Percentiles rank a stretch among this genome's conserved stretches.
Evolutionary conservation across 1,140 invertebrate species (phyloP).

Genomic region (Dendrolimus punctatus): DNA sequence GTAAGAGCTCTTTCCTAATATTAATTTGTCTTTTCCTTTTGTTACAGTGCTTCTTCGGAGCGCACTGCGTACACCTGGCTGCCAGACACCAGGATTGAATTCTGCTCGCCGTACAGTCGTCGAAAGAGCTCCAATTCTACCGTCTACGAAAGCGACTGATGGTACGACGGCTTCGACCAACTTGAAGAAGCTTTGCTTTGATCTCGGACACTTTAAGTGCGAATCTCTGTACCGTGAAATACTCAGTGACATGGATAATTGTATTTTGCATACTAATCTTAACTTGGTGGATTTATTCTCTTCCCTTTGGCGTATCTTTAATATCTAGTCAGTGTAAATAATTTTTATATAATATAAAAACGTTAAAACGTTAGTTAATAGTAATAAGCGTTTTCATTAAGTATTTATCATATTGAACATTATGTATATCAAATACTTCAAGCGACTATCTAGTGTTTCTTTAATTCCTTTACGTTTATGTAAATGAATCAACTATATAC

Average conservation of each 20-base stretch:
- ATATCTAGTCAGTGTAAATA: conserved; percentile 9
- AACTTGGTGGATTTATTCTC: too few species aligned
- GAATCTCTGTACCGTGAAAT: conserved; percentile 9
- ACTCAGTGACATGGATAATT: conserved; percentile 9
- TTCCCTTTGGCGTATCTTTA: too few species aligned
- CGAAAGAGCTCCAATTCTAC: conserved; percentile 63
- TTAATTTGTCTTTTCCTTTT: conserved; percentile 17
- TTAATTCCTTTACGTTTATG: too few species aligned
- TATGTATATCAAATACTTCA: too few species aligned
- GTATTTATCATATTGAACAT: too few species aligned
- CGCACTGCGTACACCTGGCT: conserved; percentile 71
- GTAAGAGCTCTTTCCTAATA: background rate
- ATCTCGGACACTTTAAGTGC: conserved; percentile 36
- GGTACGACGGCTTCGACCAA: conserved; percentile 50
- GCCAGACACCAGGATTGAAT: conserved; percentile 60
- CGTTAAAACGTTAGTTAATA: too few species aligned
- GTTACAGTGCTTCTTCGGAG: conserved; percentile 65
- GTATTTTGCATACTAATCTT: background rate
- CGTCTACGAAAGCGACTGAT: conserved; percentile 69
- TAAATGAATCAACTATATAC: too few species aligned
- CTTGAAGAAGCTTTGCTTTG: conserved; percentile 60
- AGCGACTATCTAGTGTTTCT: too few species aligned
- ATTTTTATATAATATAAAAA: background rate
- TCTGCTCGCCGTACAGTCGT: conserved; percentile 55
- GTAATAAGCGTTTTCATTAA: too few species aligned